Base-by-base conservation (phyloP, 2,113 vertebrate species). In the Cheirogaleus medius region DNA sequence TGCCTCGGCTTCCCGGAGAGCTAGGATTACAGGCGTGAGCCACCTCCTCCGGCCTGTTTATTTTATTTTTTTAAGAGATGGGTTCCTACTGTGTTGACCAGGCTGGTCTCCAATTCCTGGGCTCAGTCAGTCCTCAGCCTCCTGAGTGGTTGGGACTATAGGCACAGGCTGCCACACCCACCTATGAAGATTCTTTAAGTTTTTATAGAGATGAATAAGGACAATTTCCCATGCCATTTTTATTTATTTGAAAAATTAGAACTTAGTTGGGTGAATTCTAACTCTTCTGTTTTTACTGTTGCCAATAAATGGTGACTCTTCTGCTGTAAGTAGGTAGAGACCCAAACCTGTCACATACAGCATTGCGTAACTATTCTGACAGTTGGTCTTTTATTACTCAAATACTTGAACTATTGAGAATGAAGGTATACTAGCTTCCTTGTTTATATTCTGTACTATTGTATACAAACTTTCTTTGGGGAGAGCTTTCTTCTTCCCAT, bases 191-290 rank as follows among this genome's bases (percentile, higher is more conserved):
- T 60, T 77, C 56, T 73, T 90, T 66, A 90, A 66, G 8, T 66
- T 86, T 78, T 74, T 94, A 39, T 10, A 63, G 78, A 86, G 15
- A 17, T 82, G 56, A 20, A 39, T 80, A 85, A 56, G 20, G 37
- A 69, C 21, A n/a, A 6, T 47, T 54, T 90, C 37, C 60, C 54
- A 84, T 18, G 54, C 4, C 23, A 0, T 54, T 92, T 91, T 47
- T 82, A 74, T 89, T 85, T 93, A 83, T 73, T 68, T 85, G 58
- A 83, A 52, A 94, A 58, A 3, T 44, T 87, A 85, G 27, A 90
- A 66, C 34, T 92, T 71, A 2, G 20, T 52, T 3, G 17, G 29
- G 34, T 96, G 34, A 74, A 32, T 5, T 87, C 66, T 84, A 25
- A 54, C 63, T 39, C 27, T 93, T 3, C 9, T 68, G 27, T 8